Conservation (phyloP, 2,113 vertebrate genomes). For the Todiramphus chloris region DNA sequence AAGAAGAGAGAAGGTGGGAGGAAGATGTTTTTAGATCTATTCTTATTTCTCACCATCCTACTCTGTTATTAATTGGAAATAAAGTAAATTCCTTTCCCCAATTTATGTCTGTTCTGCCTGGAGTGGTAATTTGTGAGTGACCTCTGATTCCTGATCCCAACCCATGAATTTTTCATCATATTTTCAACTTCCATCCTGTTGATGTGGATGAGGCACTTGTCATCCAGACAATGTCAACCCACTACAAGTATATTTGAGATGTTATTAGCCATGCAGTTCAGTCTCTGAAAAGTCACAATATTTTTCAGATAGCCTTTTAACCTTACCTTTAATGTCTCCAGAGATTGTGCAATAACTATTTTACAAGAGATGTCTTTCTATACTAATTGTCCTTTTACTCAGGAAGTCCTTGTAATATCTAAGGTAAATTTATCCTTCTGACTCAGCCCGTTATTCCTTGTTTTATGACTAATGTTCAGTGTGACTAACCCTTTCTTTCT, state of each 20-base stretch:
- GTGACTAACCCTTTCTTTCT: background rate
- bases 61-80: background rate
- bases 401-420: background rate
- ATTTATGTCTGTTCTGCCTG: rapidly evolving
- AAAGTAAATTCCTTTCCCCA: background rate
- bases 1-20: background rate
- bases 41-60: background rate
- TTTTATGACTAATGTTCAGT: background rate
- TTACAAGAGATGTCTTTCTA: background rate
- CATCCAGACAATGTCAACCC: background rate
- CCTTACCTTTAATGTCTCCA: background rate
- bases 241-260: background rate
- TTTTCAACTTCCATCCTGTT: background rate
- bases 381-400: background rate
- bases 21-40: background rate
- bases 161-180: rapidly evolving
- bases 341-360: background rate
- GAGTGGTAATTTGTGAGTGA: background rate
- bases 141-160: background rate
- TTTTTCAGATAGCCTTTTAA: background rate
- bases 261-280: background rate
- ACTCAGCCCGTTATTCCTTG: background rate
- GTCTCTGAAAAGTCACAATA: background rate
- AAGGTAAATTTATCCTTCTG: background rate
- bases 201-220: background rate